Evolutionary conservation across 1,140 invertebrate species (phyloP).

Genomic region (Rhysida immarginata): DNA sequence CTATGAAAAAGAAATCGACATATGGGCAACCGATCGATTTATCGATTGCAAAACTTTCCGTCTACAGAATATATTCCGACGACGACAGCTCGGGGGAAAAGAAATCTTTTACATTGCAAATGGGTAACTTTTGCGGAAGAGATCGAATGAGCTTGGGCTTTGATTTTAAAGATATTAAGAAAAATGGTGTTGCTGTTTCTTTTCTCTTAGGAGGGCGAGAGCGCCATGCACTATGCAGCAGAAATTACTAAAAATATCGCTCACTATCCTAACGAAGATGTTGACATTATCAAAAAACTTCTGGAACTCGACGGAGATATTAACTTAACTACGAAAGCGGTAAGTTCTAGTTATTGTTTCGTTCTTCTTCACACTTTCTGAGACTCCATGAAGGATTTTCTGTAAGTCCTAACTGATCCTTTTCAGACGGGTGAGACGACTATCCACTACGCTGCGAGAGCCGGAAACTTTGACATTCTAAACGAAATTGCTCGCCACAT

Average conservation of each 20-base stretch:
- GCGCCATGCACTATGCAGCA: constrained; percentile 66
- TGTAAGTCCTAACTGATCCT: too few species aligned
- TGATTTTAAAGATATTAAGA: not conserved
- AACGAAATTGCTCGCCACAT: constrained; percentile 84
- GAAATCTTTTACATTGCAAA: too few species aligned
- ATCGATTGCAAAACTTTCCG: too few species aligned
- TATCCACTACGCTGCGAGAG: constrained; percentile 84
- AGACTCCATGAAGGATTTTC: too few species aligned
- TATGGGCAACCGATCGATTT: too few species aligned
- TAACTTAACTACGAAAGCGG: constrained; percentile 56
- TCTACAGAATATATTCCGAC: too few species aligned
- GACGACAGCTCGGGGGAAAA: too few species aligned
- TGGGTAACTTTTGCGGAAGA: too few species aligned
- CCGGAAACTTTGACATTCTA: constrained; percentile 89
- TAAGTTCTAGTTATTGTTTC: constrained; percentile 22
- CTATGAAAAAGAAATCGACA: too few species aligned
- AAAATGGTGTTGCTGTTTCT: constrained; percentile 7
- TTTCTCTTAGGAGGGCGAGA: constrained; percentile 62
- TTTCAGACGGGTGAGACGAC: constrained; percentile 71
- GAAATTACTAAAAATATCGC: constrained; percentile 52
- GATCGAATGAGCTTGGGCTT: not conserved
- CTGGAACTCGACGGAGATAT: constrained; percentile 81
- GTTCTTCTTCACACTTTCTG: not conserved
- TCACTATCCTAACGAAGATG: constrained; percentile 53
- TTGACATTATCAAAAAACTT: constrained; percentile 72